Percentiles rank a stretch among this genome's conserved stretches.
phyloP scores from a whole-genome alignment of 2,888 invertebrate species.

The Cryptus viduatorius region DNA sequence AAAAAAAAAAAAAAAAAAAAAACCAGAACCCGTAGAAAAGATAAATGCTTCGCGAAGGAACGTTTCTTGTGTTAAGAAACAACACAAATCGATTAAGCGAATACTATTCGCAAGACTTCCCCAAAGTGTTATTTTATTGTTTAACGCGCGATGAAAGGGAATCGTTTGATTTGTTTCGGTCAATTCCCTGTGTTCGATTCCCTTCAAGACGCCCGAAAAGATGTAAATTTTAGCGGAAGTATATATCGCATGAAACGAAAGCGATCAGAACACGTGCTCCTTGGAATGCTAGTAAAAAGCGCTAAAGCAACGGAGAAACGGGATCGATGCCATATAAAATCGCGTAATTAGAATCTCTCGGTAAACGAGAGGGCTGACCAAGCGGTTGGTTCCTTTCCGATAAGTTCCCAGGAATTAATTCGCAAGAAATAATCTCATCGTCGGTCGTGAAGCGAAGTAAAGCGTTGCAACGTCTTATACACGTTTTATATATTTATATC shows the following conservation, averaged over 20 bases:
- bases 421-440: conserved; percentile 68
- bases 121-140: not conserved
- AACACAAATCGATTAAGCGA: not conserved
- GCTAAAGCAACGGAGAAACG: conserved; percentile 54
- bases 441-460: conserved; percentile 48
- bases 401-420: conserved; percentile 66
- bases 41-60: not conserved
- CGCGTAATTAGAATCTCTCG: conserved; percentile 71
- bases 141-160: not conserved
- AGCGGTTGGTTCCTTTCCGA: conserved; percentile 44
- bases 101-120: not conserved
- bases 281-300: conserved; percentile 61
- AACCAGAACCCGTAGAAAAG: not conserved
- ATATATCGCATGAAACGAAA: conserved; percentile 31
- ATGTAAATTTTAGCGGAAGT: not conserved
- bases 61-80: not conserved
- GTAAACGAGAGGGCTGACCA: conserved; percentile 55
- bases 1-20: conserved; percentile 18
- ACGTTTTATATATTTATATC: conserved; percentile 26
- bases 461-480: conserved; percentile 27
- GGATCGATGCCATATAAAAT: conserved; percentile 68
- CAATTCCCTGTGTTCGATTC: not conserved
- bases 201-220: conserved; percentile 17
- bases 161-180: not conserved
- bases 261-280: conserved; percentile 17